Evolutionary conservation across 2,113 vertebrate species (phyloP).

Genomic region (Picathartes gymnocephalus): DNA sequence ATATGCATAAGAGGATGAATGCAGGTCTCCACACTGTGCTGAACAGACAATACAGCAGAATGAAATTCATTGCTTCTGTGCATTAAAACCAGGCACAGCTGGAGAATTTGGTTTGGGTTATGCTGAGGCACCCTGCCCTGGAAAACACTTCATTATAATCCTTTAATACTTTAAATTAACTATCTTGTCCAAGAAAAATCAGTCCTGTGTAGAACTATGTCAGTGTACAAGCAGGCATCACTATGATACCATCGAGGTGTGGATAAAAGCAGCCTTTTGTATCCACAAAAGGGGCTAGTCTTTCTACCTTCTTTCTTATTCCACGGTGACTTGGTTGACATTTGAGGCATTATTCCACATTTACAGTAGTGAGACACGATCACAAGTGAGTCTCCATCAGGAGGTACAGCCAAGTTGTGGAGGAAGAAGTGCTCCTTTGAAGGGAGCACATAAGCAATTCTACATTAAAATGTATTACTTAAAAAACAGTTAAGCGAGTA

Average conservation of each 20-base stretch:
- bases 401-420: neutral
- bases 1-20: neutral
- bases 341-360: neutral
- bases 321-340: neutral
- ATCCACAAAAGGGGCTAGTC: neutral
- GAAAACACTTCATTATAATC: neutral
- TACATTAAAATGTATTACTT: neutral
- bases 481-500: neutral
- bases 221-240: neutral
- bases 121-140: neutral
- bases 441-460: neutral
- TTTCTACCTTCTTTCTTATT: neutral
- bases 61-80: neutral
- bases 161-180: neutral
- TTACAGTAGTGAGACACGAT: neutral
- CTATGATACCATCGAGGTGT: neutral
- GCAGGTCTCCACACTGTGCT: neutral
- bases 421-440: neutral
- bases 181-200: neutral
- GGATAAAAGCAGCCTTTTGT: neutral
- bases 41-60: neutral
- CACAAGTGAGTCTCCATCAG: neutral
- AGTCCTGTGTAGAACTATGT: neutral
- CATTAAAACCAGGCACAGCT: neutral
- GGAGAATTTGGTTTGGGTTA: neutral